Base-by-base conservation (phyloP, 2,113 vertebrate genomes). In the Thunnus thynnus region DNA sequence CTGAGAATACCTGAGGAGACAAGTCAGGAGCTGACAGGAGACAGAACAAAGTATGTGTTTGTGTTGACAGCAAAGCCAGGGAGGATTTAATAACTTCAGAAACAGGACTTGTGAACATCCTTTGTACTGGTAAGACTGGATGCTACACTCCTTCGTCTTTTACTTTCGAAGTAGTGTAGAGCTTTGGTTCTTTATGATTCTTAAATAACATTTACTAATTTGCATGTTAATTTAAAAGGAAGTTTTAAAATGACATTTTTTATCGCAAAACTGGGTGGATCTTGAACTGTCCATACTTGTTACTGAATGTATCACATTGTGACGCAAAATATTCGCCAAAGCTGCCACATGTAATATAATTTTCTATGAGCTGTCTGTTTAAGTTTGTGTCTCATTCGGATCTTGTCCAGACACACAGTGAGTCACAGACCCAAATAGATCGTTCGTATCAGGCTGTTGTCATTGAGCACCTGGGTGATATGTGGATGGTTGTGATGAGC, bases 1-100 rank as follows among this genome's bases (percentile, higher is more conserved):
- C 30, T n/a, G 80, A 70, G 82, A 88, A 94, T 92, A 92, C 94
- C 91, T 94, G 93, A 93, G 80, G 86, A 92, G 91, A 91, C 92
- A 92, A 83, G 92, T 91, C 76, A 72, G 70, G 86, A 93, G 66
- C 91, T 88, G 86, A 93, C 91, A 93, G 66, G 61, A 86, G 79
- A 47, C 74, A 44, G 78, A 79, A 20, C 41, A 66, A 84, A 83
- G 79, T 78, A 76, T 77, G 69, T 55, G 80, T 83, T 76, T 84
- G 80, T 58, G 56, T 60, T 81, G 76, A 84, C 63, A 55, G 63
- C 54, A 66, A 68, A 73, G 56, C 57, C 66, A 63, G 44, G 13
- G 46, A 68, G 71, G 83, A 90, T 81, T 85, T 79, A 67, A 82
- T 44, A 58, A 51, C 58, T 76, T 54, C 5, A 56, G 54, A 36